Evolutionary conservation across 2,888 invertebrate species (phyloP), one percentile per base, ranked within the genome.

Genomic region (Ophioninae sp.): DNA sequence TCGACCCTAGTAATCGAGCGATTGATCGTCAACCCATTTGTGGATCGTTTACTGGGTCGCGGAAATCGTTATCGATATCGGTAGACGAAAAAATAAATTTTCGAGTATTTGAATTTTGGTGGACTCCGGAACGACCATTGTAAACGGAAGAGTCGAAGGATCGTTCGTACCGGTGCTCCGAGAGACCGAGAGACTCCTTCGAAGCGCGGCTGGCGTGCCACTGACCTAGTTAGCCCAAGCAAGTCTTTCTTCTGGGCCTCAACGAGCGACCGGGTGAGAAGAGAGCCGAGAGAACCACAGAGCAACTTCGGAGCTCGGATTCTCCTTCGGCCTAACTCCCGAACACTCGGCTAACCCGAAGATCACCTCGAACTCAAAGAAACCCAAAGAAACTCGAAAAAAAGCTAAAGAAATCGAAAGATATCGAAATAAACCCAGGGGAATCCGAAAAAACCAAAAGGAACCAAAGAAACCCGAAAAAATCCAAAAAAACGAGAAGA

Each of bases 191-290:
- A 81, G 75, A 64, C 73, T 78, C 78, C 67, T 80, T 75, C 67
- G 64, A 51, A 73, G 88, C 90, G 63, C 76, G 90, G 90, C 89
- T 89, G 88, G 90, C 88, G 93, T 92, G 91, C 93, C 87, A 93
- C 93, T 92, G 89, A 93, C 92, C 92, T 88, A 92, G 91, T 93
- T 93, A 91, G 88, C 89, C 80, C 88, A 89, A 91, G 90, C 90
- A 89, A 91, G 91, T 90, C 91, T 92, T 91, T 92, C 90, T 91
- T 91, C 89, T 90, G 82, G 81, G 76, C 63, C 44, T 71, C 71
- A 61, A 74, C 63, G 74, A 77, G 69, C 83, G 74, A 74, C 58
- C 69, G 74, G 67, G 79, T 80, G 64, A 80, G 74, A 63, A 79
- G 78, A 71, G 58, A 64, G 6, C 58, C 51, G 61, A 51, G 6